Base-by-base conservation (phyloP, 2,113 vertebrate genomes). In the Nipponia nippon region DNA sequence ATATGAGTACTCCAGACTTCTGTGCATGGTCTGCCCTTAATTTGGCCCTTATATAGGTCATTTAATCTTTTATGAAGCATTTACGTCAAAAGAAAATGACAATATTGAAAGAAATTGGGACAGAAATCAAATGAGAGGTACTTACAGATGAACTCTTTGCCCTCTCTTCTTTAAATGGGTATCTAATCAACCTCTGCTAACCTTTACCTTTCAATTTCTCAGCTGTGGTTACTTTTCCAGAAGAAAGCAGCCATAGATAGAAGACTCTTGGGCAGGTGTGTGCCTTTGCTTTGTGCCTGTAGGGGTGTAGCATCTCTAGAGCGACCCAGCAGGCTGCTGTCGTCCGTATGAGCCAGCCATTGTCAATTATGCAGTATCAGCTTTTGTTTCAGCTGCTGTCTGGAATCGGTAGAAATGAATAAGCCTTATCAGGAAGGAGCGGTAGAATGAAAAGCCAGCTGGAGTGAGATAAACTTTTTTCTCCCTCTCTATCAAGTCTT, bases 291-390 rank as follows among this genome's bases (percentile, higher is more conserved):
- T 20, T 66, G 73, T 62, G 77, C 44, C 58, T 34, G 26, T 13
- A 9, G 49, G 73, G 46, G 22, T 56, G 78, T 2, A 90, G 91
- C 82, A 20, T 14, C 65, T 69, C 66, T 12, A 4, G 66, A 11
- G 8, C 25, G 86, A 78, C 88, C 86, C 65, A 14, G 4, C 38
- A 52, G 67, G 75, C 66, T 90, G 79, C 55, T 66, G 26, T 2
- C 2, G 1, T n/a, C 63, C 2, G 0, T 3, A 0, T 1, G 36
- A 49, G 56, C 70, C 83, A 15, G 25, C 0, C 2, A 0, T 3
- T 26, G 56, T 36, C 38, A 18, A 6, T 36, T 36, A 9, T 16
- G 50, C 52, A 23, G 5, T 0, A 4, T n/a, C 47, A 26, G 47
- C 42, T 85, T 46, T 58, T 71, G 30, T 52, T 90, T 72, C 78